A percentile compares a stretch with the other conserved stretches of the same genome.
phyloP scores from a whole-genome alignment of 1,140 invertebrate genomes.

The Dolichoris vasculosae region DNA sequence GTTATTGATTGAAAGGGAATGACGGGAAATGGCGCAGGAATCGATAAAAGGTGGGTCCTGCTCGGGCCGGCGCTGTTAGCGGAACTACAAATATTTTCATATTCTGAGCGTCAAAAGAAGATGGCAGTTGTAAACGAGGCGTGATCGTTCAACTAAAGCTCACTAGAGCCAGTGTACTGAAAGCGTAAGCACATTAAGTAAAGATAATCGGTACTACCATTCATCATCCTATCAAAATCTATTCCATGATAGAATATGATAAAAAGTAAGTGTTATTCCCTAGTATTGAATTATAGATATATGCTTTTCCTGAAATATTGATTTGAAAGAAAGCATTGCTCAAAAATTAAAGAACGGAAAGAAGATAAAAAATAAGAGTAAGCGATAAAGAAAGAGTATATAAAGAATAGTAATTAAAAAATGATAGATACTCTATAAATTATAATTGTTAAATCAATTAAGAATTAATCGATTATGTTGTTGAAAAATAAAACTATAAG shows the following conservation, averaged over 20 bases:
- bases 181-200: not conserved
- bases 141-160: constrained; percentile 58
- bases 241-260: not conserved
- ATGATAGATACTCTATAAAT: not conserved
- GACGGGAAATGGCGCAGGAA: constrained; percentile 74
- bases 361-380: not conserved
- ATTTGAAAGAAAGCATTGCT: not conserved
- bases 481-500: constrained; percentile 48
- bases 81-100: constrained; percentile 73
- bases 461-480: not conserved
- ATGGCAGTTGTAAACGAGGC: constrained; percentile 69
- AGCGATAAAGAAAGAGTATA: not conserved
- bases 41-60: constrained; percentile 71
- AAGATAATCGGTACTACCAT: not conserved
- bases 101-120: constrained; percentile 72
- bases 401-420: not conserved
- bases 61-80: constrained; percentile 51
- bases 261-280: not conserved
- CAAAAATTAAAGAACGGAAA: not conserved
- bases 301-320: not conserved
- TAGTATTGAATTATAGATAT: not conserved
- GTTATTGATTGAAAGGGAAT: constrained; percentile 72
- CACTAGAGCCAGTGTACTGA: not conserved
- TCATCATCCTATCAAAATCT: not conserved
- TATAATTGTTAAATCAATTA: not conserved